Percentiles rank a stretch among this genome's conserved stretches.
These are phyloP conservation scores for Phoenoteleia sp. DNA, from an alignment of 2,888 invertebrate genomes.

Conservation along the genomic window DNA sequence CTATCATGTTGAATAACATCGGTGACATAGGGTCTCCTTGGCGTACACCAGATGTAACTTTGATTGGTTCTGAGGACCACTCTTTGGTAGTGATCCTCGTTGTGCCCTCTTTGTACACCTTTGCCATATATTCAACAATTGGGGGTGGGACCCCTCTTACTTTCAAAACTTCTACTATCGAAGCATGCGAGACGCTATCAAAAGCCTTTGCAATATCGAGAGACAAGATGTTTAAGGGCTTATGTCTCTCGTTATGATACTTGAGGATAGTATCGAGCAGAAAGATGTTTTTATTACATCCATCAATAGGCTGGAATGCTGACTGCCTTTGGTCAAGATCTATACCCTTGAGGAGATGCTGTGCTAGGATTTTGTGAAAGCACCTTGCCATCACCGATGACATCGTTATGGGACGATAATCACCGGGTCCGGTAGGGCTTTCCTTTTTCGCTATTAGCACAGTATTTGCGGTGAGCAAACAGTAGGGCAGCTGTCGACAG, in stretches of 20 bases:
- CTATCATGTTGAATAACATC: constrained; percentile 65
- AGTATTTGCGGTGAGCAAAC: neutral
- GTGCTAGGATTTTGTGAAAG: constrained; percentile 15
- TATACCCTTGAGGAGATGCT: too few relatives aligned
- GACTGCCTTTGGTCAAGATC: constrained; percentile 67
- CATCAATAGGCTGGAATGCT: constrained; percentile 60
- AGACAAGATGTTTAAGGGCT: constrained; percentile 49
- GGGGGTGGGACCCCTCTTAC: neutral
- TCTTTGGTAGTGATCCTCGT: constrained; percentile 82
- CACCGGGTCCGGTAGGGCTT: neutral
- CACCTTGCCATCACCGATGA: constrained; percentile 18
- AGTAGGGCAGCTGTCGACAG: neutral
- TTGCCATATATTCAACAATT: constrained; percentile 14
- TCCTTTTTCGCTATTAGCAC: constrained; percentile 15
- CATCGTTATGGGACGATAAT: constrained; percentile 27
- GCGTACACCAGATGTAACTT: neutral
- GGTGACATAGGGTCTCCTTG: constrained; percentile 43
- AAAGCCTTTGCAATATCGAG: constrained; percentile 74
- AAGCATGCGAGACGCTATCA: constrained; percentile 66
- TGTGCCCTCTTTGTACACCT: constrained; percentile 74
- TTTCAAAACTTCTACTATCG: neutral
- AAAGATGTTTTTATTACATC: constrained; percentile 23
- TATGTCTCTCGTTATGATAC: neutral
- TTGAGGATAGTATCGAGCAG: constrained; percentile 31
- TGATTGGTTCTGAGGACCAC: neutral